phyloP scores from a whole-genome alignment of 2,888 invertebrate genomes.

The Pediacus dermestoides region DNA sequence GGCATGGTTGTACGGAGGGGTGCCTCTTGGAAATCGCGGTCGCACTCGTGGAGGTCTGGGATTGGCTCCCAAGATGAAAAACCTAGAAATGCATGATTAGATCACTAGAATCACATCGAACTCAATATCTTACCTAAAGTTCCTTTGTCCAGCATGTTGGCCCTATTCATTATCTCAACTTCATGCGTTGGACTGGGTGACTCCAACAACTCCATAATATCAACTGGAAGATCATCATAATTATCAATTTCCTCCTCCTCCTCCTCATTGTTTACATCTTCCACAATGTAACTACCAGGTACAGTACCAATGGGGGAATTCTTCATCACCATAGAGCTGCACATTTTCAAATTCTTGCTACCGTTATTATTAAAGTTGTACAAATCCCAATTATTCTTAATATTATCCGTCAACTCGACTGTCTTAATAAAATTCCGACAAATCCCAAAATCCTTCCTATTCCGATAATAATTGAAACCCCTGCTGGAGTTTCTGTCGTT shows the following conservation, averaged over 20 bases:
- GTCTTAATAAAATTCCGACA: slow-evolving; percentile 22
- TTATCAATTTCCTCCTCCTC: slow-evolving; percentile 47
- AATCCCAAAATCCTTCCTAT: slow-evolving; percentile 30
- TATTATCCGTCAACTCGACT: slow-evolving; percentile 40
- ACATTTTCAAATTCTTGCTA: slow-evolving; percentile 6
- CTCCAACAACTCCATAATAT: slow-evolving; percentile 58
- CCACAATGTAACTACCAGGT: no score
- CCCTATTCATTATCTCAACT: slow-evolving; percentile 40
- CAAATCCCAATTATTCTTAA: slow-evolving; percentile 57
- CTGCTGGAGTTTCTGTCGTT: slow-evolving; percentile 12
- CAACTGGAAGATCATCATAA: slow-evolving; percentile 60
- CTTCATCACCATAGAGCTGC: no score
- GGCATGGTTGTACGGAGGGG: slow-evolving; percentile 21
- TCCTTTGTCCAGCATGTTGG: slow-evolving; percentile 38
- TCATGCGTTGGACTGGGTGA: slow-evolving; percentile 53
- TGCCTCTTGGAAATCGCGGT: slow-evolving; percentile 33
- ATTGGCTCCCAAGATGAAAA: slow-evolving; percentile 38
- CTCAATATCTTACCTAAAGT: slow-evolving; percentile 48
- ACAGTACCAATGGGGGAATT: no score
- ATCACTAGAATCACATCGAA: slow-evolving; percentile 59
- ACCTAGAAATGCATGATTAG: no score
- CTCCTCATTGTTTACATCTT: slow-evolving; percentile 8
- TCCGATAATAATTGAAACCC: slow-evolving; percentile 14
- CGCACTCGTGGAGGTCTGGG: slow-evolving; percentile 26
- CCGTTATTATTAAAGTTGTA: slow-evolving; percentile 47